Percentiles rank a stretch among this genome's conserved stretches.
Conservation (phyloP, 2,113 vertebrate genomes). For the Oryzias melastigma region DNA sequence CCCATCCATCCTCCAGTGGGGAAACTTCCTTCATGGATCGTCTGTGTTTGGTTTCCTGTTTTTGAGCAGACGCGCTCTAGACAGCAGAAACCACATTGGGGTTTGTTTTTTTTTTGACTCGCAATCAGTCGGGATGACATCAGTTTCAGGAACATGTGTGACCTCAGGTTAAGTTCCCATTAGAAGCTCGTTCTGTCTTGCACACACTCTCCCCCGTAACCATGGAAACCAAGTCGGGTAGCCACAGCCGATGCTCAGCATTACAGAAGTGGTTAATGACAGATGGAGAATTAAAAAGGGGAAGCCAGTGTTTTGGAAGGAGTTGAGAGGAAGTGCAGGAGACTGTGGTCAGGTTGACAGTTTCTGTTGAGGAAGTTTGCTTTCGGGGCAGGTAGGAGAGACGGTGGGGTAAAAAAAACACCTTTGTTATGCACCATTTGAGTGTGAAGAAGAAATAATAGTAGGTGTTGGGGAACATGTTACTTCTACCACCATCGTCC, state of each 20-base stretch:
- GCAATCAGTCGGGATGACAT: conserved; percentile 25
- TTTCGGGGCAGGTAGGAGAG: conserved; percentile 20
- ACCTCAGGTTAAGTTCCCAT: conserved; percentile 52
- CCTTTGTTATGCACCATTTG: not conserved
- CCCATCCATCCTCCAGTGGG: not conserved
- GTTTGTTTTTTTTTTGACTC: conserved; percentile 34
- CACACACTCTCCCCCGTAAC: conserved; percentile 17
- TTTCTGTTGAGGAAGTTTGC: conserved; percentile 26
- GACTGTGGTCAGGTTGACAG: conserved; percentile 48
- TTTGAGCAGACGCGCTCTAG: conserved; percentile 58
- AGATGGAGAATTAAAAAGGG: conserved; percentile 50
- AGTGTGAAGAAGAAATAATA: conserved; percentile 10
- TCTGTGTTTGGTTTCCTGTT: conserved; percentile 46
- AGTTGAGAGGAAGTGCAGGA: conserved; percentile 40
- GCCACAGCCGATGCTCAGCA: conserved; percentile 26
- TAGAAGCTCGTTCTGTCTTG: conserved; percentile 25
- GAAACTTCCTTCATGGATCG: not conserved
- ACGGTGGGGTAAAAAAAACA: conserved; percentile 1
- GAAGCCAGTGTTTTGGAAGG: conserved; percentile 32
- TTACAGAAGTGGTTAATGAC: conserved; percentile 56
- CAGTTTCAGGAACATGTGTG: conserved; percentile 53
- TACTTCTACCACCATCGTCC: conserved; percentile 15
- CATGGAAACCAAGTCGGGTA: conserved; percentile 44
- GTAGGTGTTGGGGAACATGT: conserved; percentile 15
- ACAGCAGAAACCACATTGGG: conserved; percentile 45